Evolutionary conservation across 2,113 vertebrate genomes (phyloP).

Genomic region (Pongo abelii): DNA sequence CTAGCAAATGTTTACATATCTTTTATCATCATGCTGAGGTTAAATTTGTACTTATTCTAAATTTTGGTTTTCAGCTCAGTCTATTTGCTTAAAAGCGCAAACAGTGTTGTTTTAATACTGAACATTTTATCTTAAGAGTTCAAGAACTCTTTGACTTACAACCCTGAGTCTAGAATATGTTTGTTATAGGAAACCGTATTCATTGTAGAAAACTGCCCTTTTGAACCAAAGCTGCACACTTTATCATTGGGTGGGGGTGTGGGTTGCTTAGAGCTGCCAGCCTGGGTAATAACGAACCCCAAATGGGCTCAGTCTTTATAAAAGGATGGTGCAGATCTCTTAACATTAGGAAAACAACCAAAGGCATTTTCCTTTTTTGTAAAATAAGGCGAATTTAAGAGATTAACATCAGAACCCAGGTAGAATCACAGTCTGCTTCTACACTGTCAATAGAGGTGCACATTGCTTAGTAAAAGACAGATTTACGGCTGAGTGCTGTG

Average conservation of each 20-base stretch:
- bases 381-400: not conserved
- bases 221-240: not conserved
- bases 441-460: not conserved
- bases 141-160: not conserved
- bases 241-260: not conserved
- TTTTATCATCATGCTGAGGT: not conserved
- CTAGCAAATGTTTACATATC: not conserved
- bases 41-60: not conserved
- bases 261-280: not conserved
- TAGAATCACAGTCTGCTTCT: not conserved
- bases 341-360: not conserved
- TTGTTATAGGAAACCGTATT: not conserved
- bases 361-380: not conserved
- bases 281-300: not conserved
- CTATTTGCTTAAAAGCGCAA: not conserved
- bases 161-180: not conserved
- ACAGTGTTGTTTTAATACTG: not conserved
- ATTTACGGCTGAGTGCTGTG: too few species aligned
- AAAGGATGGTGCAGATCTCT: not conserved
- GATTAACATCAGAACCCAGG: not conserved
- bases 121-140: not conserved
- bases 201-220: not conserved
- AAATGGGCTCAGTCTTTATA: not conserved
- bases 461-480: not conserved
- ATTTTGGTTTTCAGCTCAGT: not conserved